Evolutionary conservation across 2,113 vertebrate genomes (phyloP).

Genomic region (Tachysurus vachellii): DNA sequence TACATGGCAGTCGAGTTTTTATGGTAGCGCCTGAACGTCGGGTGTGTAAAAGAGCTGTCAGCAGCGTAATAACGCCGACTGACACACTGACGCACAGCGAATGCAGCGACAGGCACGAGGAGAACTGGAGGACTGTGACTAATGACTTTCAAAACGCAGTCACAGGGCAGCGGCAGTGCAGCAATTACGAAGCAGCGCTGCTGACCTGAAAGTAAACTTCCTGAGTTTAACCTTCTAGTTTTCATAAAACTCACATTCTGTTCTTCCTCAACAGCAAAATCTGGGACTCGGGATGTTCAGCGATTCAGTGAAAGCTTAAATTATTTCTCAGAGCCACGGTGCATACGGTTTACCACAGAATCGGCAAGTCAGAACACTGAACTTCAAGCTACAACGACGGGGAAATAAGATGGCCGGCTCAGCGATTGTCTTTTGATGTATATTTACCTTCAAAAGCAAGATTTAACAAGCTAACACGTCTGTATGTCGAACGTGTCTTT

Average conservation of each 20-base stretch:
- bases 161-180: background rate
- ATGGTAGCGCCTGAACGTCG: constrained; percentile 5
- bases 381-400: background rate
- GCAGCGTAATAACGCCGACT: background rate
- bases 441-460: background rate
- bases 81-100: constrained; percentile 7
- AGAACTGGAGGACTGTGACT: constrained; percentile 29
- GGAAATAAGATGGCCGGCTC: background rate
- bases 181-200: background rate
- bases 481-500: no score
- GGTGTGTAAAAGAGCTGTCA: constrained; percentile 22
- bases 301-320: background rate
- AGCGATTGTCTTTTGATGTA: background rate
- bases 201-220: background rate
- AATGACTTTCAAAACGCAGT: constrained; percentile 15
- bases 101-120: constrained; percentile 7
- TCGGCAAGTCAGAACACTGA: no score
- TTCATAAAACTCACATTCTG: background rate
- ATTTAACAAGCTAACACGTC: background rate
- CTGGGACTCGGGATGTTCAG: background rate
- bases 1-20: background rate
- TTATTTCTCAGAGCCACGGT: background rate
- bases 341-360: no score
- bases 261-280: background rate
- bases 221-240: background rate